Percentiles rank a stretch among this genome's conserved stretches.
Conservation (phyloP, 1,140 invertebrate genomes). For the Hypothenemus hampei region DNA sequence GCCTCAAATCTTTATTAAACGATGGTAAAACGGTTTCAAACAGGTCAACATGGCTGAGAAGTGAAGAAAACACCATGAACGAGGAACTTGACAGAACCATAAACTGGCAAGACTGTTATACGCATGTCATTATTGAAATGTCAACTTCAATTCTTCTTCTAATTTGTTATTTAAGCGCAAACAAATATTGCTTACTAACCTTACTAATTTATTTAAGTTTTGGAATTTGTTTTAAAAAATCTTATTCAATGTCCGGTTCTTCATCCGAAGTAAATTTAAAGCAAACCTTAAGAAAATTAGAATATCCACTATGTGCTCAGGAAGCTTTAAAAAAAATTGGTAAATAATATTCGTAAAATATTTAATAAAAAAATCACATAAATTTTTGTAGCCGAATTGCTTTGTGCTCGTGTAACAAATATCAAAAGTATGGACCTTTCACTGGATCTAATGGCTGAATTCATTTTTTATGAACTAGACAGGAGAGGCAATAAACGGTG, state of each 20-base stretch:
- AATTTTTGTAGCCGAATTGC: constrained; percentile 41
- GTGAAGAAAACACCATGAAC: constrained; percentile 12
- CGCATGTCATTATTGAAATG: too few relatives aligned
- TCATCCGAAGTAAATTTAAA: constrained; percentile 38
- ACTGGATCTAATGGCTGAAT: constrained; percentile 75
- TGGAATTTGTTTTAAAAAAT: not conserved
- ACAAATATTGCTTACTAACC: too few relatives aligned
- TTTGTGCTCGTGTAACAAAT: constrained; percentile 48
- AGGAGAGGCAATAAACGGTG: constrained; percentile 55
- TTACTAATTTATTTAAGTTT: too few relatives aligned
- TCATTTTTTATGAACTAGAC: constrained; percentile 74
- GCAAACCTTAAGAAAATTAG: constrained; percentile 50
- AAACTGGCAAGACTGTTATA: too few relatives aligned
- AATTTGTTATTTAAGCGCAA: too few relatives aligned
- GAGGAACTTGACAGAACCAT: not conserved
- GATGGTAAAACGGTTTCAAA: constrained; percentile 54
- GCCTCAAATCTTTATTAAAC: constrained; percentile 42
- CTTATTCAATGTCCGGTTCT: constrained; percentile 32
- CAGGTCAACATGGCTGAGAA: constrained; percentile 61
- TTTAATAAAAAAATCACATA: constrained; percentile 10
- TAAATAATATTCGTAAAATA: constrained; percentile 36
- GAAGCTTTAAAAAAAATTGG: constrained; percentile 60
- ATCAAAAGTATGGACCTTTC: constrained; percentile 57
- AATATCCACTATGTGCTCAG: constrained; percentile 60
- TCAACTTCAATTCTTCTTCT: too few relatives aligned